phyloP scores from a whole-genome alignment of 2,797 vertebrate genomes.

The Acanthopagrus latus region DNA sequence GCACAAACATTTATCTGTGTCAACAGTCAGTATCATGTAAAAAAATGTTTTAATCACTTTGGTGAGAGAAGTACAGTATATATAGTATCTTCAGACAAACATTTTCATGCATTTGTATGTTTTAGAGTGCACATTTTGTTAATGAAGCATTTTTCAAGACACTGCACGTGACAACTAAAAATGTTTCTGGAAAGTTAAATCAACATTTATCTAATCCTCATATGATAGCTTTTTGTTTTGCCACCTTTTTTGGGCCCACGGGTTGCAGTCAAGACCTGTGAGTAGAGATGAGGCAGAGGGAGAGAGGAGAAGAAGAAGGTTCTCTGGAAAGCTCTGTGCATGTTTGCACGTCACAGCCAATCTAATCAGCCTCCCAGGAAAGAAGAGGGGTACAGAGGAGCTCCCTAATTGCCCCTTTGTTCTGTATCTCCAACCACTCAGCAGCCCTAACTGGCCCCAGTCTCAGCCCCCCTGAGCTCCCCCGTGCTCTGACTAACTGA shows the following conservation, averaged over 20 bases:
- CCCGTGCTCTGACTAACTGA: conserved; percentile 67
- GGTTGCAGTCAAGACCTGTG: background rate
- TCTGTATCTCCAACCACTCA: conserved; percentile 77
- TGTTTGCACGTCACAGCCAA: conserved; percentile 83
- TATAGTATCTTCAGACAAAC: background rate
- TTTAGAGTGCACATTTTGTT: background rate
- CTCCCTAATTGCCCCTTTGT: conserved; percentile 80
- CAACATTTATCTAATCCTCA: conserved; percentile 11
- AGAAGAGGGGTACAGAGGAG: conserved; percentile 66
- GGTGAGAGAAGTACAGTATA: background rate
- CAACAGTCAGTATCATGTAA: background rate
- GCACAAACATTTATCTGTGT: background rate
- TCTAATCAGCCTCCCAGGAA: conserved; percentile 83
- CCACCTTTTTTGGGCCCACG: conserved; percentile 6
- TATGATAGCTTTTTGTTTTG: conserved; percentile 23
- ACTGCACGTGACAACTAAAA: background rate
- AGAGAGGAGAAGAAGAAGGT: conserved; percentile 39
- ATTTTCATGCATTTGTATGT: background rate
- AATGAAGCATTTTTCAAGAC: background rate
- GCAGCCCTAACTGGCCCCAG: conserved; percentile 67
- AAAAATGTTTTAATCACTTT: background rate
- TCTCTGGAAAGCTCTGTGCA: conserved; percentile 62
- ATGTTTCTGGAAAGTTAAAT: conserved; percentile 29
- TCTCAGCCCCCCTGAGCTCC: conserved; percentile 67
- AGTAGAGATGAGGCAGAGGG: background rate